These are phyloP conservation scores for Myzus persicae DNA, from an alignment of 1,140 invertebrate genomes.

Conservation along the genomic window DNA sequence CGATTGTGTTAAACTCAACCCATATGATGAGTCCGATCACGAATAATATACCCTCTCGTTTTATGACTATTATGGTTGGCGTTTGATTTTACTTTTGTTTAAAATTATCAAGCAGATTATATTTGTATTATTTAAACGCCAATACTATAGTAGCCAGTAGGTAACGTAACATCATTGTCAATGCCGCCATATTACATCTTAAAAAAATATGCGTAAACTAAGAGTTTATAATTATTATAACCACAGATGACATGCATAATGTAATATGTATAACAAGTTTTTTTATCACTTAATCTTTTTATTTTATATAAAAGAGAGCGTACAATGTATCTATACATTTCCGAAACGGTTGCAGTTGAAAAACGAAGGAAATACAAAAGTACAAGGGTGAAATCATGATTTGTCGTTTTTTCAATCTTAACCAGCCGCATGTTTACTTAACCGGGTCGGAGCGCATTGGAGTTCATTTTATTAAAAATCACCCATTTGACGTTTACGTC, in stretches of 20 bases:
- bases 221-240: no score
- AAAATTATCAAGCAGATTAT: neutral
- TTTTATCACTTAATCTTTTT: neutral
- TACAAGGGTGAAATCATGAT: neutral
- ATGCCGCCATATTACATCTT: neutral
- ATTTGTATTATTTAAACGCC: no score
- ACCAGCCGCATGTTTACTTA: constrained; percentile 8
- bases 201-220: neutral
- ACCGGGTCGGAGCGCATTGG: neutral
- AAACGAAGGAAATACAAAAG: neutral
- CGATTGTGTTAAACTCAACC: no score
- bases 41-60: neutral
- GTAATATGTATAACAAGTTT: neutral
- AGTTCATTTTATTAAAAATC: constrained; percentile 49
- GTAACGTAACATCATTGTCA: neutral
- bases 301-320: neutral
- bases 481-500: constrained; percentile 35
- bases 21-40: no score
- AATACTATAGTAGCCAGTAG: neutral
- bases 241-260: neutral
- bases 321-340: neutral
- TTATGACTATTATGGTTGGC: neutral
- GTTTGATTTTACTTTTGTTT: neutral
- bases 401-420: constrained; percentile 14
- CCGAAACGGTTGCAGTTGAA: neutral